Evolutionary conservation across 1,140 invertebrate genomes (phyloP).

Genomic region (Tigriopus japonicus): DNA sequence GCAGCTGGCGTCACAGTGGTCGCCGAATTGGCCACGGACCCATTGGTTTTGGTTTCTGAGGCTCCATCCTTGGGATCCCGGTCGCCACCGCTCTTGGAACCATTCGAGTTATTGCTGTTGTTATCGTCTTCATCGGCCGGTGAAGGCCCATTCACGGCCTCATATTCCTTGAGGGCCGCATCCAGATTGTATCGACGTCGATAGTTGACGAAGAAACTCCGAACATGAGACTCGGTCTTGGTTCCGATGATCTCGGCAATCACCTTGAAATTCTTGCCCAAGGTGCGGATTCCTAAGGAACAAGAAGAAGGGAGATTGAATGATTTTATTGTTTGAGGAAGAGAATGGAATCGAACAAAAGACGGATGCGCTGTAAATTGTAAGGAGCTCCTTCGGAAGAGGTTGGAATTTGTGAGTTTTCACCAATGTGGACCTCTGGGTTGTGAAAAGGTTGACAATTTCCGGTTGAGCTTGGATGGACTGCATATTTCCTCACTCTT

Average conservation of each 20-base stretch:
- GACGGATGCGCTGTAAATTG: background rate
- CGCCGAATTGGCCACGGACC: too few relatives aligned
- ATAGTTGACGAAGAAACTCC: constrained; percentile 76
- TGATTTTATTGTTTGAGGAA: background rate
- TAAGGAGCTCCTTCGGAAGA: too few relatives aligned
- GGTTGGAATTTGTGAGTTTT: too few relatives aligned
- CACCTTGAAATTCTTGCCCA: constrained; percentile 85
- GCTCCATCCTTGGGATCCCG: too few relatives aligned
- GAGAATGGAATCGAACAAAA: background rate
- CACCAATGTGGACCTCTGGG: too few relatives aligned
- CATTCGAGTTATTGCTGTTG: too few relatives aligned
- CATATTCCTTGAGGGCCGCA: constrained; percentile 66
- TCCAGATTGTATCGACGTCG: constrained; percentile 75
- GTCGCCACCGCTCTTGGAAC: too few relatives aligned
- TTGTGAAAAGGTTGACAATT: too few relatives aligned
- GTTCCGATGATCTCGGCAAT: constrained; percentile 88
- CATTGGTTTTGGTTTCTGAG: too few relatives aligned
- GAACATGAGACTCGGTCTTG: constrained; percentile 77
- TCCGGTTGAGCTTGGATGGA: too few relatives aligned
- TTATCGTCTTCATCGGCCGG: constrained; percentile 30
- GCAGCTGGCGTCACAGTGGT: too few relatives aligned
- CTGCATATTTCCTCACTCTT: background rate
- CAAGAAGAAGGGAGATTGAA: background rate
- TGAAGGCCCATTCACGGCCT: constrained; percentile 46
- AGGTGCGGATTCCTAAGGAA: constrained; percentile 51